phyloP scores from a whole-genome alignment of 2,113 vertebrate genomes.

The Plecturocebus donacophilus region DNA sequence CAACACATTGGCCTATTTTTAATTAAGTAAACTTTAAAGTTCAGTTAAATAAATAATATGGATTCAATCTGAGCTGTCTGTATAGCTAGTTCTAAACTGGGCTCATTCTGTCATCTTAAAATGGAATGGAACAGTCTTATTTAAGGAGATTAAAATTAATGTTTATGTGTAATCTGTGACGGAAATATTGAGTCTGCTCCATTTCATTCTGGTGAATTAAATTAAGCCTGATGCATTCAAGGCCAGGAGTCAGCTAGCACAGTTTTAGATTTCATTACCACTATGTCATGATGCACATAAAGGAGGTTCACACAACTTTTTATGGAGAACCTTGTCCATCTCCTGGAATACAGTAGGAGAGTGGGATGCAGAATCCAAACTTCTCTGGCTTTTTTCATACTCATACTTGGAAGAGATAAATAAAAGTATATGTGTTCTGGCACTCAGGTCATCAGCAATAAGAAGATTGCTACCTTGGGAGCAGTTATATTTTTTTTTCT shows the following conservation, averaged over 20 bases:
- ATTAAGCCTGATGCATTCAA: neutral
- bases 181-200: neutral
- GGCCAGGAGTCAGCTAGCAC: neutral
- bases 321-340: neutral
- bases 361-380: neutral
- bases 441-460: neutral
- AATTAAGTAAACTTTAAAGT: conserved; percentile 36
- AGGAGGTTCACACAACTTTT: neutral
- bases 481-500: neutral
- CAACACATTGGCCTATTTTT: neutral
- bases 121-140: neutral
- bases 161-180: neutral
- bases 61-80: neutral
- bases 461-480: neutral
- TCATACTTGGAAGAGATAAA: neutral
- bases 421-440: neutral
- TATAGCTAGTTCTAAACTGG: neutral
- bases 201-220: conserved; percentile 28
- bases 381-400: neutral
- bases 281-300: neutral
- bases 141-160: conserved; percentile 25
- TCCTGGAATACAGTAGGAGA: neutral
- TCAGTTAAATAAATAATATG: neutral
- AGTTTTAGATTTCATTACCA: conserved; percentile 30
- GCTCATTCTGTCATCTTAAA: neutral